Base-by-base conservation (phyloP, 2,113 vertebrate genomes). In the Vanacampus margaritifer region DNA sequence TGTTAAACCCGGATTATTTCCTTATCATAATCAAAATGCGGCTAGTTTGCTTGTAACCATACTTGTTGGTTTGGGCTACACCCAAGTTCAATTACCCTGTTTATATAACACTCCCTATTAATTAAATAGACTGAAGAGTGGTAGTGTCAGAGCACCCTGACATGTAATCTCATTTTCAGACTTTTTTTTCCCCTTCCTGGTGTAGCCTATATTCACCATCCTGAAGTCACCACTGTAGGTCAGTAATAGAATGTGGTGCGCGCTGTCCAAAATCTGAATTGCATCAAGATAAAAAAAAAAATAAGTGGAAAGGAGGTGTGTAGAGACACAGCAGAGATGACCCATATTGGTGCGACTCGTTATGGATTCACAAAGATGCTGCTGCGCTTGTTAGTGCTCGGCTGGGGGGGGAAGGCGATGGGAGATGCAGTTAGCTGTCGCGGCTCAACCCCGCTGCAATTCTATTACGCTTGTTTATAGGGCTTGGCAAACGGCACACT, bases 381-480 rank as follows among this genome's bases (percentile, higher is more conserved):
- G 65, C 77, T 74, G 67, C 82, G 79, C 86, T 90, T 75, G 85
- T 91, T 90, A 91, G 84, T 78, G 73, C 84, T 65, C 50, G 69
- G 66, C 61, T 76, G 79, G 84, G 75, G 84, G 75, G 74, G 83
- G 80, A 79, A 62, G 70, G 57, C 84, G 79, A 87, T 81, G 84
- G 74, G 78, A 66, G 85, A 85, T 81, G 80, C 85, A 68, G 78
- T 81, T 36, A 63, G 78, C 82, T 83, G 79, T 81, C 80, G 81
- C 75, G 1, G 76, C 82, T 87, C 39, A 87, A 84, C 81, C 85
- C 81, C 70, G 71, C 75, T 76, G 81, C 88, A 86, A 85, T 90
- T 89, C 82, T 86, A 87, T 90, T 87, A 86, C 76, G 80, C 79
- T 88, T 87, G 85, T 87, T 91, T 89, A 89, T 87, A 68, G 88